Percentiles rank a stretch among this genome's conserved stretches.
These are phyloP conservation scores for Phoxinus dragarum DNA, from an alignment of 2,797 vertebrate species.

Conservation along the genomic window DNA sequence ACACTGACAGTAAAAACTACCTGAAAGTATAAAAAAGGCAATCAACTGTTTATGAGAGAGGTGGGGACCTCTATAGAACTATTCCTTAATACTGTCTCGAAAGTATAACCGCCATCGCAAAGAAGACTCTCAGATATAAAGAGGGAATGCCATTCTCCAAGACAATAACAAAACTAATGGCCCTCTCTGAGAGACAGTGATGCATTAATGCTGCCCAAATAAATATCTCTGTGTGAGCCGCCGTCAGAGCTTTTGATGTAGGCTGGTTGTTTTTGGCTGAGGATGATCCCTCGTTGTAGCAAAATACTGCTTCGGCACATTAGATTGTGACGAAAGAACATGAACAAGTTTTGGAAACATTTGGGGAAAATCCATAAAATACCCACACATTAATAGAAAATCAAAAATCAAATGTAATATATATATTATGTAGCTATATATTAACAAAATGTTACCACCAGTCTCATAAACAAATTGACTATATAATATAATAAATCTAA, in stretches of 20 bases:
- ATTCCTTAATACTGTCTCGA: constrained; percentile 1
- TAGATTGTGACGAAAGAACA: neutral
- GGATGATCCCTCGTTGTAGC: neutral
- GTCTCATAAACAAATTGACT: neutral
- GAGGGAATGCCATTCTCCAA: constrained; percentile 11
- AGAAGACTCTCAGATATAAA: neutral
- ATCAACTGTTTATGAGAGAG: constrained; percentile 16
- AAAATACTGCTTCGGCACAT: neutral
- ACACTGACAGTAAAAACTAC: neutral
- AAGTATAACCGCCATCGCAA: neutral
- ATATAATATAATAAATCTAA: no score
- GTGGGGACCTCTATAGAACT: neutral
- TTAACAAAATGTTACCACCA: neutral
- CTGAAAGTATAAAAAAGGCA: neutral
- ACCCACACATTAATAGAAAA: neutral
- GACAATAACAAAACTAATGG: constrained; percentile 23
- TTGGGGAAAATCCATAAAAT: neutral
- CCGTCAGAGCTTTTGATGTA: constrained; percentile 29
- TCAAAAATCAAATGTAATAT: neutral
- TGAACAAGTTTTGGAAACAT: neutral
- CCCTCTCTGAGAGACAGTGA: constrained; percentile 58
- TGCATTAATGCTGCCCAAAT: constrained; percentile 72
- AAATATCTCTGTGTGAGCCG: constrained; percentile 71
- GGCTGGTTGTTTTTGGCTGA: constrained; percentile 25
- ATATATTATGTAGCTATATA: no score